Base-by-base conservation (phyloP, 2,797 vertebrate genomes). In the Hybognathus amarus region DNA sequence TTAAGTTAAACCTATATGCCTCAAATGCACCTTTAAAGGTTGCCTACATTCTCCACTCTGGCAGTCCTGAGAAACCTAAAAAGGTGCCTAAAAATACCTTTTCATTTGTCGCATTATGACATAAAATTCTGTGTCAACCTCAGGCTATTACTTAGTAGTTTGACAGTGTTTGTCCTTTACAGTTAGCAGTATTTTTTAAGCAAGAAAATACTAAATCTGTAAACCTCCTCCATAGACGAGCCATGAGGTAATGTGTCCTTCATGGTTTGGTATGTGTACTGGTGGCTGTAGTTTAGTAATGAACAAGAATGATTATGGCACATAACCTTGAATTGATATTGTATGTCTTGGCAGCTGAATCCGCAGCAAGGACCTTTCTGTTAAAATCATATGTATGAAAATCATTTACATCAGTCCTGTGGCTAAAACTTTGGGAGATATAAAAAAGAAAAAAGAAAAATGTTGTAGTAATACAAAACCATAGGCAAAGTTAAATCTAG, bases 361-460 rank as follows among this genome's bases (percentile, higher is more conserved):
- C 30, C 52, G 13, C n/a, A 69, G 56, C 64, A 47, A 59, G 40
- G 80, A 79, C 47, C 33, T 42, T 70, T 75, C 45, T 66, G 74
- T 71, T 87, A 77, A 78, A 86, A 82, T 84, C 77, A 84, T 86
- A 75, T 63, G 67, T 67, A 82, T 83, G 77, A 82, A 88, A 86
- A 76, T 84, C 79, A 86, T 87, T 87, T 84, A 70, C 64, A 75
- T 85, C 77, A 82, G 77, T 85, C 56, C 56, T 83, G 52, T 80
- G 83, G 36, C 68, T 50, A 83, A 75, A 76, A 84, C 76, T 10
- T 76, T 12, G 11, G 30, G 33, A 64, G 56, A 24, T 47, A 24
- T 47, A 30, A 76, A 64, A 75, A 75, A n/a, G 9, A 63, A 27
- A 70, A 68, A 70, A 64, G 45, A 80, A 85, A 74, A 15, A 63